Conservation (phyloP, 2,888 invertebrate species). For the Tolmerus cingulatus region DNA sequence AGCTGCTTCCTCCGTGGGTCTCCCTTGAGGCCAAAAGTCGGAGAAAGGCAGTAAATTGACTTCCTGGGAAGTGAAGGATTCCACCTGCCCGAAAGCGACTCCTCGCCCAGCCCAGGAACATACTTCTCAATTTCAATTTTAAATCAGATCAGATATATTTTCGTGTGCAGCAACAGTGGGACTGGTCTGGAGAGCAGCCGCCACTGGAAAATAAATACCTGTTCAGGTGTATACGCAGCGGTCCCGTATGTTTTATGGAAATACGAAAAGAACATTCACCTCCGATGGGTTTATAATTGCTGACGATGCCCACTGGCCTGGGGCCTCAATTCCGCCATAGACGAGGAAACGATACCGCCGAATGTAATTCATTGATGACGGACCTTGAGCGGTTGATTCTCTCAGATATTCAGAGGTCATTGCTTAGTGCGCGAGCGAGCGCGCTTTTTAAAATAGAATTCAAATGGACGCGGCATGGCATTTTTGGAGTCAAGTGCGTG, state of each 20-base stretch:
- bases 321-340: background rate
- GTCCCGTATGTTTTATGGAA: constrained; percentile 13
- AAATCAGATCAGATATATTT: constrained; percentile 16
- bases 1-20: background rate
- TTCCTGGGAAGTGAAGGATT: background rate
- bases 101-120: background rate
- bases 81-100: background rate
- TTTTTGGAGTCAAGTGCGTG: constrained; percentile 38
- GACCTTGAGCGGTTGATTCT: constrained; percentile 21
- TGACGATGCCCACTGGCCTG: background rate
- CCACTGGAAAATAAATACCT: background rate
- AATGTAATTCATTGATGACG: constrained; percentile 11
- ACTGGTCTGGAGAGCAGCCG: background rate
- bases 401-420: constrained; percentile 29
- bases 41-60: background rate
- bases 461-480: background rate
- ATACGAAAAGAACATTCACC: constrained; percentile 32
- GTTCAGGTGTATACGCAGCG: background rate
- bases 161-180: background rate
- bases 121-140: constrained; percentile 8
- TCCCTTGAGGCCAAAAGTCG: background rate
- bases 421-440: constrained; percentile 9
- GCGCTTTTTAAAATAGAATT: constrained; percentile 33
- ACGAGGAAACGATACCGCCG: constrained; percentile 15
- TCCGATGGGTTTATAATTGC: constrained; percentile 21